A percentile compares a stretch with the other conserved stretches of the same genome.
phyloP scores from a whole-genome alignment of 2,113 vertebrate species.

The Mesoclemmys tuberculata region DNA sequence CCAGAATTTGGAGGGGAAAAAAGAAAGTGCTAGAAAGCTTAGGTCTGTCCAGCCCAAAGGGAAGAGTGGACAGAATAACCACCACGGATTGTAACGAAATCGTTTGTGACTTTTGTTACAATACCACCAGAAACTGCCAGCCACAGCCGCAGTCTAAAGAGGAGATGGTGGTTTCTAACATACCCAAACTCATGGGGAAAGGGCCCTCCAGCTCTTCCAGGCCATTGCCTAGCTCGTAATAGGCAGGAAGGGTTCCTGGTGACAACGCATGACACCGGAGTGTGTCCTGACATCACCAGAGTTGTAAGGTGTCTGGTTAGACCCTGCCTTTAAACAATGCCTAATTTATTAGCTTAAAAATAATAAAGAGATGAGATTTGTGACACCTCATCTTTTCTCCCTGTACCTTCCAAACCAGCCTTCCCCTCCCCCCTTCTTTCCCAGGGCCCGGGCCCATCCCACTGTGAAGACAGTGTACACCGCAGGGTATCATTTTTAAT shows the following conservation, averaged over 20 bases:
- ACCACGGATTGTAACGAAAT: background rate
- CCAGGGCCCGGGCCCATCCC: background rate
- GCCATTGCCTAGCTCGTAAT: background rate
- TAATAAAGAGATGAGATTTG: background rate
- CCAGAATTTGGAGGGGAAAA: background rate
- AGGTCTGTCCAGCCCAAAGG: fast-evolving
- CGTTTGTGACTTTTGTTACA: background rate
- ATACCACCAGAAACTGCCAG: background rate
- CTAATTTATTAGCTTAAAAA: background rate
- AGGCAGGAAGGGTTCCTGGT: conserved; percentile 1
- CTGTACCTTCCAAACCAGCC: background rate
- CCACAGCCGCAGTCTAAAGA: background rate
- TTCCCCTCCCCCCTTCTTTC: background rate
- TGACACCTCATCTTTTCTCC: background rate
- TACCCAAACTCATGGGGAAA: conserved; percentile 1
- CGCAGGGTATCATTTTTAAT: conserved; percentile 61
- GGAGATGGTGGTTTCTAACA: background rate
- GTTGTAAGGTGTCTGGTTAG: background rate
- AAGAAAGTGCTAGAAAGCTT: background rate
- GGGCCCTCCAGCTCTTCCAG: background rate
- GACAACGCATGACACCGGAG: background rate
- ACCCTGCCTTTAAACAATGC: background rate
- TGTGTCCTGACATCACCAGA: background rate
- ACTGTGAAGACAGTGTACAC: background rate
- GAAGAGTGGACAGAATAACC: fast-evolving